A percentile compares a stretch with the other conserved stretches of the same genome.
These are phyloP conservation scores for Pagrus major DNA, from an alignment of 2,113 vertebrate genomes.

Conservation along the genomic window DNA sequence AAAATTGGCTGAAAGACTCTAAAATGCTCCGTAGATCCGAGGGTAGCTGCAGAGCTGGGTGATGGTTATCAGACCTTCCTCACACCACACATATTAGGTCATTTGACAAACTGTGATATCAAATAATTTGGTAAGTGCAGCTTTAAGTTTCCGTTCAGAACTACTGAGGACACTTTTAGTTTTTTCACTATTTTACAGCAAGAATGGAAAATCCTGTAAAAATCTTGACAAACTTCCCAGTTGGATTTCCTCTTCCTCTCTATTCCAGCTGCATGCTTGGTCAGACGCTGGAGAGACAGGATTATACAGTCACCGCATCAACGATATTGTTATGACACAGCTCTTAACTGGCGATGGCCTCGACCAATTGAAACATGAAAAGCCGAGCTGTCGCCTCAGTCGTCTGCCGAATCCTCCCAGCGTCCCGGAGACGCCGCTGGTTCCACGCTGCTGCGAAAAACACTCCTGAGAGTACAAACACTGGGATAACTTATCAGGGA, in stretches of 20 bases:
- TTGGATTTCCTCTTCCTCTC: constrained; percentile 55
- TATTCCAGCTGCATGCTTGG: constrained; percentile 60
- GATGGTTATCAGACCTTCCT: not conserved
- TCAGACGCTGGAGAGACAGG: constrained; percentile 60
- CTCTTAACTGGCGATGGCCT: constrained; percentile 61
- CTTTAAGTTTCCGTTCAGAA: constrained; percentile 7
- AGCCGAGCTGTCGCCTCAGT: constrained; percentile 41
- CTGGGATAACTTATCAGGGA: constrained; percentile 65
- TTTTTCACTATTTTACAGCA: not conserved
- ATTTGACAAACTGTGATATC: not conserved
- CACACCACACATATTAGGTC: not conserved
- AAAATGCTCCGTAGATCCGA: not conserved
- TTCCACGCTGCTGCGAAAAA: constrained; percentile 56
- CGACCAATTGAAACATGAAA: constrained; percentile 60
- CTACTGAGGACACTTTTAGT: not conserved
- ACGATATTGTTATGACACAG: constrained; percentile 70
- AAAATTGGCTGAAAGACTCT: not conserved
- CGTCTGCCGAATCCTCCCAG: constrained; percentile 32
- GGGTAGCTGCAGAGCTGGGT: not conserved
- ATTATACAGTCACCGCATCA: constrained; percentile 75
- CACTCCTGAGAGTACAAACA: constrained; percentile 38
- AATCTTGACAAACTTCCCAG: constrained; percentile 56
- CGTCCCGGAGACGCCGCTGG: constrained; percentile 2
- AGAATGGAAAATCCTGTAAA: constrained; percentile 24
- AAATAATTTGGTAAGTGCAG: not conserved